Evolutionary conservation across 2,113 vertebrate genomes (phyloP), one percentile per base, ranked within the genome.

Genomic region (Leuciscus idus): DNA sequence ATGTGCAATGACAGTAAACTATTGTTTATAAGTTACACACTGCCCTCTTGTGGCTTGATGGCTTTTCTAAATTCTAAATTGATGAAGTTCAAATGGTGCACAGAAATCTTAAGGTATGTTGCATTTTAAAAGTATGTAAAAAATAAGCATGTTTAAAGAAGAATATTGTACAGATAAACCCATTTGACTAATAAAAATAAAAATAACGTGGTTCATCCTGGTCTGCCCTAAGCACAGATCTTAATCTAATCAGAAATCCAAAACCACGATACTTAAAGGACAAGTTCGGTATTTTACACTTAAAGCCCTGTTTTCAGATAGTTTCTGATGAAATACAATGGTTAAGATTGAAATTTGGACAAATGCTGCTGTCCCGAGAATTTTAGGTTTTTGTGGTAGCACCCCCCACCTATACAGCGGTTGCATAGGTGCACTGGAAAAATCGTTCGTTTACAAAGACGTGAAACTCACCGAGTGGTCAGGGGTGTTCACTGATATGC

Each of bases 11-110:
- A 19, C 21, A 70, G 62, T 9, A 21, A 1, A 48, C 21, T 2
- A 7, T 9, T 84, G 12, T 55, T 55, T 52, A 43, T 43, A 39
- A 81, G 57, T 55, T 30, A 33, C 59, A 83, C 62, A 88, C 85
- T 90, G 85, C 83, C 88, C 85, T 82, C 90, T 88, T 77, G 72
- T 90, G 90, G 81, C 43, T 43, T 43, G 43, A 43, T 43, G 43
- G 43, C 43, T 52, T 52, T 52, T 52, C 13, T 17, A 36, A 36
- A 68, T 52, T 52, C 13, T 17, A 36, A 36, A 68, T 9, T 68
- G 64, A 17, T 17, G 11, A 50, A 15, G 48, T 15, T 50, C 13
- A 15, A 50, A 13, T 8, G 33, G 30, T 7, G 28, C 30, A 33
- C 64, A 33, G 28, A 30, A 68, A 33, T 33, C 1, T 33, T 9